Base-by-base conservation (phyloP, 2,888 invertebrate species). In the Callosobruchus maculatus region DNA sequence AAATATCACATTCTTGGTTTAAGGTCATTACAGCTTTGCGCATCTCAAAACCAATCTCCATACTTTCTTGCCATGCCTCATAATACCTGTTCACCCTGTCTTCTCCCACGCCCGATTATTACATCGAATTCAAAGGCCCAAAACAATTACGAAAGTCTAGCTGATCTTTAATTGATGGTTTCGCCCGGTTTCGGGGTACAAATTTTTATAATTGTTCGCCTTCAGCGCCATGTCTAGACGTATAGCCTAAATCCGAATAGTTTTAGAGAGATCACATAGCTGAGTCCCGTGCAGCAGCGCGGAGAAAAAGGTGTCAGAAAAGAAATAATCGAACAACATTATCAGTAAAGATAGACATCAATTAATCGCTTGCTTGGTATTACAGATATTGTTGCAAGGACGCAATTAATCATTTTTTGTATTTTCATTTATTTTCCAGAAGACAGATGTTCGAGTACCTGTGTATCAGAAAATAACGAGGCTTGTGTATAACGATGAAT, bases 151-250 rank as follows among this genome's bases (percentile, higher is more conserved):
- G 69, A 77, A 77, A 75, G 77, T 71, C 75, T 22, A 74, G 49
- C 75, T 74, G 73, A 75, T 71, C 75, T 79, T 79, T 81, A 81
- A 81, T 81, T 79, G 76, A 74, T 75, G 78, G 78, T 79, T 81
- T 81, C 78, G 71, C 77, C 73, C 78, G 77, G 77, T 78, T 77
- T 74, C 76, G 78, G 78, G 77, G 76, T 74, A 68, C 71, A 68
- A 76, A 49, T 7, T 79, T 78, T 77, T 76, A 76, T 75, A 76
- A 76, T 77, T 73, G 73, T 75, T 78, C 67, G 78, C 80, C 79
- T 77, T 79, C 74, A 81, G 80, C 80, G 78, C 75, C 49, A 74
- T 77, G 80, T 81, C 80, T 81, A 81, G 80, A 81, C 80, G 74
- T 81, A 77, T 80, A 79, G 80, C 80, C 80, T 77, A 78, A 80